Evolutionary conservation across 2,888 invertebrate species (phyloP).

Genomic region (Melitaea athalia): DNA sequence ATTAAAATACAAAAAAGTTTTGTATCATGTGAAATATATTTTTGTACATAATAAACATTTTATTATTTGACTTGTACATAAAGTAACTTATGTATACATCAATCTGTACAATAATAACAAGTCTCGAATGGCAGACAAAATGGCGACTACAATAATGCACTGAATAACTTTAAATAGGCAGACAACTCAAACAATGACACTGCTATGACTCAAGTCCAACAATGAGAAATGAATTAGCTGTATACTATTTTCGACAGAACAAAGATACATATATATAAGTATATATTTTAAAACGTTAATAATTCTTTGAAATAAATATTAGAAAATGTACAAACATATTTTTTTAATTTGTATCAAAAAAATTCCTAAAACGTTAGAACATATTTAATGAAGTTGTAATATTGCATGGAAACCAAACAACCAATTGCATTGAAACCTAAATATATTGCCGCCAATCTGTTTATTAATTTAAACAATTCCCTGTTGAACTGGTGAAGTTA

Average conservation of each 20-base stretch:
- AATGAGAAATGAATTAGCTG: slow-evolving; percentile 11
- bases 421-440: no score
- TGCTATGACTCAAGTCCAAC: slow-evolving; percentile 13
- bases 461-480: not conserved
- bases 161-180: slow-evolving; percentile 12
- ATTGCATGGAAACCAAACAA: no score
- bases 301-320: not conserved
- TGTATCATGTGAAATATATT: not conserved
- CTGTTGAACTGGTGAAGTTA: not conserved
- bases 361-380: no score
- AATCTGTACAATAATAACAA: slow-evolving; percentile 6
- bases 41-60: not conserved
- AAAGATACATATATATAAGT: not conserved
- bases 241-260: not conserved
- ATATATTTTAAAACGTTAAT: not conserved
- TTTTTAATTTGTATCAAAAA: not conserved
- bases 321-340: no score
- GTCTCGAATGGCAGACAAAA: slow-evolving; percentile 24
- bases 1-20: not conserved
- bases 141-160: slow-evolving; percentile 20
- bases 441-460: no score
- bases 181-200: slow-evolving; percentile 24
- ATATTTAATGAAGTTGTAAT: no score
- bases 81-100: not conserved
- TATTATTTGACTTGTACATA: not conserved